A percentile compares a stretch with the other conserved stretches of the same genome.
These are phyloP conservation scores for Oryzias sinensis DNA, from an alignment of 2,797 vertebrate species.

Conservation along the genomic window DNA sequence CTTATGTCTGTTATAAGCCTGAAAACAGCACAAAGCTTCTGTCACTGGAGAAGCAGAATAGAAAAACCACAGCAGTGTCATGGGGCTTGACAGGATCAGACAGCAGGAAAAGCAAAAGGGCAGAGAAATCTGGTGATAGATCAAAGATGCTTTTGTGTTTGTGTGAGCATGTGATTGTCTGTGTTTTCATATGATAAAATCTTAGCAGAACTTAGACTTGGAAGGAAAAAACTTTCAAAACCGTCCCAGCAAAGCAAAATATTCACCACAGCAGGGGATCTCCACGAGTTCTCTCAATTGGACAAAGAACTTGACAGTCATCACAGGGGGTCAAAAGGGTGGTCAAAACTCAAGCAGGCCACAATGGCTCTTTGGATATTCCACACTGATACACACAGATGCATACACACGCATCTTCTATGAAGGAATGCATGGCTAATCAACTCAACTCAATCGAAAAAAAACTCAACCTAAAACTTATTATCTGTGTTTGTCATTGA, in stretches of 20 bases:
- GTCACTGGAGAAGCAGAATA: constrained; percentile 35
- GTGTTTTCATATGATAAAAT: constrained; percentile 34
- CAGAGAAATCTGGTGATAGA: constrained; percentile 40
- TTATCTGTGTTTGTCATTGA: constrained; percentile 60
- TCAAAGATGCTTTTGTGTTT: constrained; percentile 51
- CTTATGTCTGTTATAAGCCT: constrained; percentile 27
- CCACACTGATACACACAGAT: constrained; percentile 6
- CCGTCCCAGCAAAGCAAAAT: constrained; percentile 42
- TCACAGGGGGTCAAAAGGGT: constrained; percentile 64
- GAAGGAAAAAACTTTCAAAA: constrained; percentile 22
- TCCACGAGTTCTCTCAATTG: constrained; percentile 41
- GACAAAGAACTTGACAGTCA: constrained; percentile 70
- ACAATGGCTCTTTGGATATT: constrained; percentile 58
- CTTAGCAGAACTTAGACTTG: constrained; percentile 39
- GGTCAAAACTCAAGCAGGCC: constrained; percentile 64
- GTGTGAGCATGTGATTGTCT: constrained; percentile 27
- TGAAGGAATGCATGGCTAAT: constrained; percentile 73
- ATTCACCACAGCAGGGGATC: constrained; percentile 42
- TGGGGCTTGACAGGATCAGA: constrained; percentile 42
- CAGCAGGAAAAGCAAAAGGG: constrained; percentile 28
- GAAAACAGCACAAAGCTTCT: constrained; percentile 52
- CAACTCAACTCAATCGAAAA: constrained; percentile 28
- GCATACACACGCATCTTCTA: constrained; percentile 22
- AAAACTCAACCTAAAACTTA: constrained; percentile 63
- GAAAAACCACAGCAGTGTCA: constrained; percentile 34